phyloP scores from a whole-genome alignment of 2,113 vertebrate genomes.

The Balaenoptera acutorostrata region DNA sequence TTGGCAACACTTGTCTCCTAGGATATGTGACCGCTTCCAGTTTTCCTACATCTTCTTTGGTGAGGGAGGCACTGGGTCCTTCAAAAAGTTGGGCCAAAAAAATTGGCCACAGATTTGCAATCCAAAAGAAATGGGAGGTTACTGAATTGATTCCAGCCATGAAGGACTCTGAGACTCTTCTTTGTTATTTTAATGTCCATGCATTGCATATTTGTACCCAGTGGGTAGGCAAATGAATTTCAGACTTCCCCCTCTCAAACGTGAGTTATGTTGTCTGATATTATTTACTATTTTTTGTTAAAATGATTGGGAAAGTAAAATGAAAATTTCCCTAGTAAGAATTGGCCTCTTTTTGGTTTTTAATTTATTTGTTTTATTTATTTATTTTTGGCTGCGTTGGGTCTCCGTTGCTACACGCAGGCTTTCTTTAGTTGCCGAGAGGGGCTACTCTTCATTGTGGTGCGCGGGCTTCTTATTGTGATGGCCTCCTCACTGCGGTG shows the following conservation, averaged over 20 bases:
- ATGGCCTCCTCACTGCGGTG: no score
- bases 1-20: constrained; percentile 50
- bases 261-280: not conserved
- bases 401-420: no score
- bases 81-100: constrained; percentile 42
- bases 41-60: constrained; percentile 43
- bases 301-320: constrained; percentile 18
- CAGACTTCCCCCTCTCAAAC: not conserved
- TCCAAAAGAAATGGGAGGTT: constrained; percentile 35
- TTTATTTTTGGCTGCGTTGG: no score
- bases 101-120: constrained; percentile 47
- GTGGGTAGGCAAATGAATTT: not conserved
- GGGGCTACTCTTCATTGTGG: no score
- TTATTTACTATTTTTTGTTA: constrained; percentile 20
- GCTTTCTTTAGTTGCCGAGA: no score
- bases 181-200: not conserved
- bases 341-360: not conserved
- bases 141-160: constrained; percentile 5
- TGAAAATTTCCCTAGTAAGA: not conserved
- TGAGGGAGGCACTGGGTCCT: constrained; percentile 37
- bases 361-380: no score
- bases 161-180: constrained; percentile 24
- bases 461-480: no score
- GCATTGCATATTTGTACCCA: not conserved
- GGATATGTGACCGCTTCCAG: constrained; percentile 41